Base-by-base conservation (phyloP, 2,888 invertebrate genomes). In the Pheosia gnoma region DNA sequence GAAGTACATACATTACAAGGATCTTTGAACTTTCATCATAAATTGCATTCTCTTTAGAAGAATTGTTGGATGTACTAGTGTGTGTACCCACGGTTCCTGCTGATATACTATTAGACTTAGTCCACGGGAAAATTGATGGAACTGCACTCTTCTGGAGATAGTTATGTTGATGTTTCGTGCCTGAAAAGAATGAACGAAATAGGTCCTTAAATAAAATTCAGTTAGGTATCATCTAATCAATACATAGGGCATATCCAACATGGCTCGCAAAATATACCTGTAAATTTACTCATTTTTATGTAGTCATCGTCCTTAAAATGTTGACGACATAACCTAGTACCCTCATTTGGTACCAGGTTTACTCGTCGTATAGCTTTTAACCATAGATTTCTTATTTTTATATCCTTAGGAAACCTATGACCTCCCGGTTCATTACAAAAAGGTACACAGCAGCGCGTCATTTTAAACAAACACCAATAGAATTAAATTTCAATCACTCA, bases 391-490 rank as follows among this genome's bases (percentile, higher is more conserved):
- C 71, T 57, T 6, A 55, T 5, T 5, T 13, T 7, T 11, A 56
- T 63, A 52, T 71, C 71, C 60, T 71, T 71, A 7, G 74, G 74
- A 43, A 71, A 74, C 4, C 71, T 69, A 13, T 71, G 70, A 13
- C 66, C 62, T 7, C 71, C 70, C 59, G 54, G 10, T 54, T 38
- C n/a, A 8, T 37, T 38, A 54, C 54, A 54, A 38, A 25, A 8
- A 3, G 54, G 54, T 11, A 54, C 54, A 54, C 54, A 54, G 36
- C 54, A 54, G 3, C 54, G 37, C 54, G 38, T 38, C 54, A 54
- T 54, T 38, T 36, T 52, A n/a, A 5, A 36, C 9, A 47, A 11
- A 47, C 5, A 10, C 11, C 47, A 47, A 10, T 47, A n/a, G 0
- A 47, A 10, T 7, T 6, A 6, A 41, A 41, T 41, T 5, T 36